Conservation (phyloP, 2,888 invertebrate species). For the Eurois occulta region DNA sequence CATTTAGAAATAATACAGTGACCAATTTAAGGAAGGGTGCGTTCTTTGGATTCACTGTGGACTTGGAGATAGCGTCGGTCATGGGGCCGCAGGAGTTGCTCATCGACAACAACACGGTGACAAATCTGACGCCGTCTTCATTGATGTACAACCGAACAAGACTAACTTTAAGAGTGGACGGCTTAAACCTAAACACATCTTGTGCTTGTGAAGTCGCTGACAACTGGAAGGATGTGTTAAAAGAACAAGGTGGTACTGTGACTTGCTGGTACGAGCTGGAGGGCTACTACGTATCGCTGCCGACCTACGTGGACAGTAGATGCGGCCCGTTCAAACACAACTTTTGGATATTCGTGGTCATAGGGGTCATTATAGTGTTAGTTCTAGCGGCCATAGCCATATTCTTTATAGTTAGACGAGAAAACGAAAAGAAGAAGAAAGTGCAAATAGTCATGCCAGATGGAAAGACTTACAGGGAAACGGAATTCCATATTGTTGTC, state of each 20-base stretch:
- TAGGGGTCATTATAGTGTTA: constrained; percentile 86
- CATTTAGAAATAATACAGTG: constrained; percentile 92
- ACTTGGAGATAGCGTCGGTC: constrained; percentile 84
- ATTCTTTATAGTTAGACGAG: constrained; percentile 85
- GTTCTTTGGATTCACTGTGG: constrained; percentile 91
- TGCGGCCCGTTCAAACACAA: constrained; percentile 86
- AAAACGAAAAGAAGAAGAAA: constrained; percentile 91
- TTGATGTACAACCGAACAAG: constrained; percentile 90
- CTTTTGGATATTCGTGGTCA: constrained; percentile 87
- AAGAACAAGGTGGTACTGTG: constrained; percentile 81
- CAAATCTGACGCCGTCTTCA: constrained; percentile 89
- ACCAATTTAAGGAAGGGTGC: constrained; percentile 90
- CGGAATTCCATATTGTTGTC: constrained; percentile 96
- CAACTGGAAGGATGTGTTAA: constrained; percentile 80
- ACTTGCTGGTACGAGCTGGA: constrained; percentile 86
- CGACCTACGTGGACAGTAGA: constrained; percentile 83
- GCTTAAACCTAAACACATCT: constrained; percentile 90
- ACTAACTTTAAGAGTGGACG: constrained; percentile 90
- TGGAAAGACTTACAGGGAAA: constrained; percentile 95
- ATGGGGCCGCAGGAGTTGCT: constrained; percentile 88
- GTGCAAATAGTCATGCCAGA: constrained; percentile 94
- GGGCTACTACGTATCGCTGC: constrained; percentile 81
- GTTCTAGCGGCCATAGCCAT: constrained; percentile 87
- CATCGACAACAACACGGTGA: constrained; percentile 92
- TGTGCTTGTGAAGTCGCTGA: constrained; percentile 90